Conservation (phyloP, 2,797 vertebrate genomes). For the Pogonophryne albipinna region DNA sequence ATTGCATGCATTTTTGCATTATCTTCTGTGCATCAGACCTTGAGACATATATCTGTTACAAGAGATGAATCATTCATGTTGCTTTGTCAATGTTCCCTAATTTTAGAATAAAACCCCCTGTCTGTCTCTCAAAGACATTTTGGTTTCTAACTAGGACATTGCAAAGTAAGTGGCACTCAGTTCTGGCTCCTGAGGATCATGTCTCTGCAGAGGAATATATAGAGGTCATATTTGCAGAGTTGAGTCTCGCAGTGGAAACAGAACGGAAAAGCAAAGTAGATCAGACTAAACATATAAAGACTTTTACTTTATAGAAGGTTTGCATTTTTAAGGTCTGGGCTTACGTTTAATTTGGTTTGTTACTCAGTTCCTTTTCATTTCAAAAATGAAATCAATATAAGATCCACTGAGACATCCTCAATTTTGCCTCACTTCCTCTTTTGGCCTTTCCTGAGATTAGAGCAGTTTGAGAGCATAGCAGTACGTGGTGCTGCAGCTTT, state of each 20-base stretch:
- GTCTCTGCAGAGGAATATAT: conserved; percentile 58
- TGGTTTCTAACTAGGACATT: conserved; percentile 69
- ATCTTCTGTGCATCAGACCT: no score
- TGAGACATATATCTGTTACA: no score
- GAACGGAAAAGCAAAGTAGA: conserved; percentile 36
- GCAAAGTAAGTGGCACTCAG: conserved; percentile 66
- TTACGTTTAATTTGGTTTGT: conserved; percentile 8
- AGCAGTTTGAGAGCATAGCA: conserved; percentile 23
- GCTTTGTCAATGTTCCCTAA: not conserved
- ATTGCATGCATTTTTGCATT: no score
- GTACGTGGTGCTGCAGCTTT: not conserved
- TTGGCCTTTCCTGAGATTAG: conserved; percentile 15
- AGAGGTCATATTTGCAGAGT: conserved; percentile 59
- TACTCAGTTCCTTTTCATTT: conserved; percentile 21
- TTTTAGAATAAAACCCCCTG: conserved; percentile 34
- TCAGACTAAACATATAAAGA: not conserved
- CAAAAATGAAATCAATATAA: conserved; percentile 11
- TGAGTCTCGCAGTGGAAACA: conserved; percentile 27
- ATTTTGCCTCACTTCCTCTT: conserved; percentile 49
- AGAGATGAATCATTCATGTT: no score
- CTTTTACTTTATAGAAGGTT: not conserved
- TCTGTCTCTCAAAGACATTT: conserved; percentile 50
- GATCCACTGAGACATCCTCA: conserved; percentile 22
- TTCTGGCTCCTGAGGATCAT: conserved; percentile 61
- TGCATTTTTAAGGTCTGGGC: not conserved